Percentiles rank a stretch among this genome's conserved stretches.
These are phyloP conservation scores for Limosa lapponica DNA, from an alignment of 2,797 vertebrate genomes.

Conservation along the genomic window DNA sequence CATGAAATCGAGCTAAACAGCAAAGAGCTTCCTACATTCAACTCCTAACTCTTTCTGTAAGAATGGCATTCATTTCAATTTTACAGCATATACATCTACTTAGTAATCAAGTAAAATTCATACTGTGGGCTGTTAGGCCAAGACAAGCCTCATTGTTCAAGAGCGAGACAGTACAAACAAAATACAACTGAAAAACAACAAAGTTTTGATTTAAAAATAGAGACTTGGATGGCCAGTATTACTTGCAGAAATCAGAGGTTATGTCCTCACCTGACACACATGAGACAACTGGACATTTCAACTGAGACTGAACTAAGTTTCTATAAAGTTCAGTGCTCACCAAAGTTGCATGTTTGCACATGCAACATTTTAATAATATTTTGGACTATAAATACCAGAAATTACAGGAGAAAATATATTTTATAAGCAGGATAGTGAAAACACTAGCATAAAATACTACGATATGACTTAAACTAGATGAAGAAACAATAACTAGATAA, in stretches of 20 bases:
- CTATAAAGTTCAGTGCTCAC: not conserved
- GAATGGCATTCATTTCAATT: not conserved
- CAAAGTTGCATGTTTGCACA: not conserved
- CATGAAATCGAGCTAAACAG: not conserved
- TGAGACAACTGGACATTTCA: not conserved
- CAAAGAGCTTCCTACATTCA: not conserved
- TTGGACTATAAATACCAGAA: not conserved
- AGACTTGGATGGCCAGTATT: not conserved
- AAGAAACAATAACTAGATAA: not conserved
- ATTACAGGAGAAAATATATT: not conserved
- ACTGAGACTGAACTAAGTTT: not conserved
- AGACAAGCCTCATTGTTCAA: not conserved
- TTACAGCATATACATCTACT: not conserved
- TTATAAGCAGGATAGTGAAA: not conserved
- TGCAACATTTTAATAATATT: not conserved
- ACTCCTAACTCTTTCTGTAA: not conserved
- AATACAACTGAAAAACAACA: not conserved
- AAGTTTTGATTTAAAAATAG: not conserved
- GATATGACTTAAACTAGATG: not conserved
- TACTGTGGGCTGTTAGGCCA: not conserved
- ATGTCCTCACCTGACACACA: not conserved
- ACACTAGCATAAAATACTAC: not conserved
- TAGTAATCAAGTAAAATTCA: not conserved
- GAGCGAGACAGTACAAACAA: not conserved
- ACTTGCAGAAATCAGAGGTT: not conserved